phyloP scores from a whole-genome alignment of 2,797 vertebrate species.

The Balearica regulorum region DNA sequence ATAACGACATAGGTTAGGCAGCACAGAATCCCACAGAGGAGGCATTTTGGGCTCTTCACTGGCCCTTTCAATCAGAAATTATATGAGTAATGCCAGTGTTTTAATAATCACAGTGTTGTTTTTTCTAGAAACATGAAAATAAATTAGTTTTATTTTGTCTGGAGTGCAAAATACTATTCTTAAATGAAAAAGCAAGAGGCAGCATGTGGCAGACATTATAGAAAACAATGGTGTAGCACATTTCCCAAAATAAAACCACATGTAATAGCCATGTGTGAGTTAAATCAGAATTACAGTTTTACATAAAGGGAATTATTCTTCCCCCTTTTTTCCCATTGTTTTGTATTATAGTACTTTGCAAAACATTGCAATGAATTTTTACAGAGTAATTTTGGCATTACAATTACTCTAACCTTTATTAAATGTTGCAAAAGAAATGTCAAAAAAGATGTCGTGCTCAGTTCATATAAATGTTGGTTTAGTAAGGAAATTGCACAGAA shows the following conservation, averaged over 20 bases:
- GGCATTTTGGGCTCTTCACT: neutral
- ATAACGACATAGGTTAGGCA: neutral
- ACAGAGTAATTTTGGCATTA: neutral
- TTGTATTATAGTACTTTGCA: neutral
- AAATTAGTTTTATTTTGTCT: neutral
- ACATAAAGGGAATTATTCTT: neutral
- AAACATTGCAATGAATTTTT: neutral
- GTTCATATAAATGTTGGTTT: neutral
- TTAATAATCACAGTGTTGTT: neutral
- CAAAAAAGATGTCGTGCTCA: neutral
- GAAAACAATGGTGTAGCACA: constrained; percentile 21
- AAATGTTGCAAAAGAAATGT: neutral
- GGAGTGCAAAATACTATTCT: neutral
- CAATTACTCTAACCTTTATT: neutral
- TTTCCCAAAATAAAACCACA: constrained; percentile 37
- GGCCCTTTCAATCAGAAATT: neutral
- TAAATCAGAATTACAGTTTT: constrained; percentile 9
- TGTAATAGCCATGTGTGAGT: neutral
- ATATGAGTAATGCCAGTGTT: neutral
- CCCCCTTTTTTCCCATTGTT: neutral
- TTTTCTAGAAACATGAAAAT: neutral
- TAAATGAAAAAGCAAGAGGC: neutral
- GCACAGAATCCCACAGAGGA: neutral
- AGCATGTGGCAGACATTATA: constrained; percentile 42
- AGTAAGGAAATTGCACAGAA: neutral